Conservation (phyloP, 2,797 vertebrate species). For the Parotocinclus haroldoi region DNA sequence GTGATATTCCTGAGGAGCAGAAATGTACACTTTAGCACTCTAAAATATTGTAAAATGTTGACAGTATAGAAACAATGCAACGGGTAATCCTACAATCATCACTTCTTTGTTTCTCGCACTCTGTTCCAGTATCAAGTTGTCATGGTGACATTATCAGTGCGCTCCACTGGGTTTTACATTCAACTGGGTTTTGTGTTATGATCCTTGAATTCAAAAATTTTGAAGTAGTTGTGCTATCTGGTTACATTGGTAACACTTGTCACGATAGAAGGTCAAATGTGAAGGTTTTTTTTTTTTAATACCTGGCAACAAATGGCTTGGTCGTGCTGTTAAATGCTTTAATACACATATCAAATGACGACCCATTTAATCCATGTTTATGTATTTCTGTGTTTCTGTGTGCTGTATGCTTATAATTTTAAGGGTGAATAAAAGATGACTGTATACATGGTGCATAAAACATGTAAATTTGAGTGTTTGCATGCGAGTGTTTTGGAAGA, state of each 20-base stretch:
- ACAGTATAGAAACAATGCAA: too few relatives aligned
- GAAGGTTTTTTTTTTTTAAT: slow-evolving; percentile 17
- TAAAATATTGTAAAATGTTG: slow-evolving; percentile 1
- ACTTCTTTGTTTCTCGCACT: background rate
- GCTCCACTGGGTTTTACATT: slow-evolving; percentile 16
- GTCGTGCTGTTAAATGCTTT: too few relatives aligned
- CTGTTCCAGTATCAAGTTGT: slow-evolving; percentile 12
- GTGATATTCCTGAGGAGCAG: too few relatives aligned
- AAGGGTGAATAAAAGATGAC: too few relatives aligned
- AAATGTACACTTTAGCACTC: background rate
- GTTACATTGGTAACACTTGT: slow-evolving; percentile 33
- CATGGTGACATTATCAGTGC: slow-evolving; percentile 35
- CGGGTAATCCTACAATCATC: background rate
- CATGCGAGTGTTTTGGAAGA: slow-evolving; percentile 21
- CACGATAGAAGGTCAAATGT: slow-evolving; percentile 25
- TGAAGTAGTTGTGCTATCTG: slow-evolving; percentile 36
- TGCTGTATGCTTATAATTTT: too few relatives aligned
- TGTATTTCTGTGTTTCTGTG: too few relatives aligned
- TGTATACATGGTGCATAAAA: too few relatives aligned
- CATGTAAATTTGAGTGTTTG: background rate
- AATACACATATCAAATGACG: too few relatives aligned
- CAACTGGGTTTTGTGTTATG: slow-evolving; percentile 24
- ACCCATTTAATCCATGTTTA: too few relatives aligned
- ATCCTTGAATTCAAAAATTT: slow-evolving; percentile 30
- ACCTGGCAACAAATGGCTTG: slow-evolving; percentile 10